Evolutionary conservation across 2,113 vertebrate species (phyloP).

Genomic region (Argyrosomus japonicus): DNA sequence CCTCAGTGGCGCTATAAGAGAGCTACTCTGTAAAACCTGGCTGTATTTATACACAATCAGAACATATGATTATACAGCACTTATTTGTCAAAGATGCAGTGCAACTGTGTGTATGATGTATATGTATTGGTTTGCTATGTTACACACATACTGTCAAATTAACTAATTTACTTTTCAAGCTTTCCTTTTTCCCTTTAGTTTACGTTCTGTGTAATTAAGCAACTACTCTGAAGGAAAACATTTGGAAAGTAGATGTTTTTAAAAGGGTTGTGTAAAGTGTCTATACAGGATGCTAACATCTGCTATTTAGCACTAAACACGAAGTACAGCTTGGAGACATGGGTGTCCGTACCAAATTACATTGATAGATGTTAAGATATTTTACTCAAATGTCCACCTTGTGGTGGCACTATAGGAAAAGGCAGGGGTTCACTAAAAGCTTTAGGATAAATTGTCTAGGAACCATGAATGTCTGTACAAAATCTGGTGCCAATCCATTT

Average conservation of each 20-base stretch:
- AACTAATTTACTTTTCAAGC: neutral
- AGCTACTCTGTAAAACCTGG: constrained; percentile 19
- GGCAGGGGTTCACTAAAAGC: neutral
- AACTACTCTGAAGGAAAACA: neutral
- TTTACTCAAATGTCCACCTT: neutral
- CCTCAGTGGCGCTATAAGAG: constrained; percentile 13
- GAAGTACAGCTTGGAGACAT: neutral
- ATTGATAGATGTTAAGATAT: neutral
- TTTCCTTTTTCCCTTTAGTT: neutral
- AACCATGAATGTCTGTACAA: neutral
- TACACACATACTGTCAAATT: neutral
- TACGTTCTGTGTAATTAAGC: neutral
- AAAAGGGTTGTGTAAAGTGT: neutral
- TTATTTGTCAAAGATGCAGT: neutral
- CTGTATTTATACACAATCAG: constrained; percentile 20
- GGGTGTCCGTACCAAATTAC: neutral
- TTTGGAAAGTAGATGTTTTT: neutral
- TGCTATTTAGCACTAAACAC: neutral
- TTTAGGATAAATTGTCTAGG: neutral
- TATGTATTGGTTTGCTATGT: neutral
- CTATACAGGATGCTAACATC: neutral
- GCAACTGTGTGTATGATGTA: constrained; percentile 5
- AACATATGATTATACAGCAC: constrained; percentile 12
- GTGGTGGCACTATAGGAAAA: neutral
- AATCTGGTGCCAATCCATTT: neutral